Conservation (phyloP, 2,797 vertebrate genomes). For the Premnoplex brunnescens region DNA sequence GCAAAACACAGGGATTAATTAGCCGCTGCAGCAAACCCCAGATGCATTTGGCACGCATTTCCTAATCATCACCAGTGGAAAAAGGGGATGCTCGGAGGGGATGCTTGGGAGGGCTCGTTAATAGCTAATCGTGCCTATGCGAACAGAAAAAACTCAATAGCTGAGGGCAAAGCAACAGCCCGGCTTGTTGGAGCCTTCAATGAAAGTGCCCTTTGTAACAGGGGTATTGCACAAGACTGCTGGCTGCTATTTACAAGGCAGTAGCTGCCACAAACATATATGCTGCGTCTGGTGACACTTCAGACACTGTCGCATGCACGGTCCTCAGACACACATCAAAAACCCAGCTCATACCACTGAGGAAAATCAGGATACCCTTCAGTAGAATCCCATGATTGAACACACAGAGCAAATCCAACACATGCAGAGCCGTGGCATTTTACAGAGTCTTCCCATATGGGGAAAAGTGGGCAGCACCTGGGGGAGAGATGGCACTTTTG, state of each 20-base stretch:
- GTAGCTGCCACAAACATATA: not conserved
- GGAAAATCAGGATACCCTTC: not conserved
- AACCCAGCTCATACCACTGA: not conserved
- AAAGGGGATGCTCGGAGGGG: not conserved
- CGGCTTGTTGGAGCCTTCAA: not conserved
- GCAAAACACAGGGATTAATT: not conserved
- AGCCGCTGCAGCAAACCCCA: not conserved
- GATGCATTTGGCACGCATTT: not conserved
- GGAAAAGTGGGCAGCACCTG: not conserved
- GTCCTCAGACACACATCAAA: not conserved
- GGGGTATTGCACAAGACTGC: not conserved
- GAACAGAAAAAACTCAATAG: not conserved
- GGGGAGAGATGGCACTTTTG: not conserved
- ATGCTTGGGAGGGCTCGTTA: not conserved
- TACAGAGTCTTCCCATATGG: not conserved
- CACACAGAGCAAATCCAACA: not conserved
- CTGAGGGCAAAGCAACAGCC: not conserved
- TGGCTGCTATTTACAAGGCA: not conserved
- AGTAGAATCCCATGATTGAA: not conserved
- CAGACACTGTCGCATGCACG: not conserved
- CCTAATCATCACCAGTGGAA: not conserved
- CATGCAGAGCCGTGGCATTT: not conserved
- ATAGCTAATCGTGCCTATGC: not conserved
- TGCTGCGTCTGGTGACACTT: not conserved
- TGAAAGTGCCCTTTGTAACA: not conserved